Conservation (phyloP, 2,797 vertebrate species). For the Discoglossus pictus region DNA sequence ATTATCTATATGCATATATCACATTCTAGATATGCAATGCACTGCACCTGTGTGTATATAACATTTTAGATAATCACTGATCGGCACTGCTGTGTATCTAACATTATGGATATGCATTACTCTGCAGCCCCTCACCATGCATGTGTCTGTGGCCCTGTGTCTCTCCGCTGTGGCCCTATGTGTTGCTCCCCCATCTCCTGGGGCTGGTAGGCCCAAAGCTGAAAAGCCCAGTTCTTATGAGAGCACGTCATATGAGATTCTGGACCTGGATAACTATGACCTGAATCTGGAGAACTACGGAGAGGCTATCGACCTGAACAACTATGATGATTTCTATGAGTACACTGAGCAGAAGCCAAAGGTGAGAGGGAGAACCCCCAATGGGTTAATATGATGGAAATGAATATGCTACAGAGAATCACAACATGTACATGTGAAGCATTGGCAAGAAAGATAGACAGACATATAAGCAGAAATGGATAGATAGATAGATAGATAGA, state of each 20-base stretch:
- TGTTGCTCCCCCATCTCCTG: constrained; percentile 42
- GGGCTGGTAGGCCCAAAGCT: constrained; percentile 23
- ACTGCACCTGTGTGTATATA: too few relatives aligned
- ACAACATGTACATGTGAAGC: accelerated
- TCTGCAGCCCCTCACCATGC: background rate
- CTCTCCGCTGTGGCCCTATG: constrained; percentile 8
- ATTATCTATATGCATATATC: too few relatives aligned
- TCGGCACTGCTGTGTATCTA: background rate
- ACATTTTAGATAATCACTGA: too few relatives aligned
- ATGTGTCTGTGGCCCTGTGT: background rate
- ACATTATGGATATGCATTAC: background rate
- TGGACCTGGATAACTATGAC: constrained; percentile 62
- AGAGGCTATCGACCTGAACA: constrained; percentile 66
- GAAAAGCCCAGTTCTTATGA: constrained; percentile 32
- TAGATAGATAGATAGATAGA: constrained; percentile 9
- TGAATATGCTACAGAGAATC: accelerated
- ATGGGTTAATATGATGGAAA: background rate
- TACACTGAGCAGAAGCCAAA: constrained; percentile 67
- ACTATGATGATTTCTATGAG: constrained; percentile 69
- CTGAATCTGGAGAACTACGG: constrained; percentile 63
- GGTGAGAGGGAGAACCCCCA: constrained; percentile 58
- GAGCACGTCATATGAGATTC: constrained; percentile 25
- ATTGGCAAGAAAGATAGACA: background rate
- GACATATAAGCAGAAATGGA: background rate
- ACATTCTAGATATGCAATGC: too few relatives aligned